Percentiles rank a stretch among this genome's conserved stretches.
phyloP scores from a whole-genome alignment of 2,888 invertebrate species.

The Zele albiditarsus region DNA sequence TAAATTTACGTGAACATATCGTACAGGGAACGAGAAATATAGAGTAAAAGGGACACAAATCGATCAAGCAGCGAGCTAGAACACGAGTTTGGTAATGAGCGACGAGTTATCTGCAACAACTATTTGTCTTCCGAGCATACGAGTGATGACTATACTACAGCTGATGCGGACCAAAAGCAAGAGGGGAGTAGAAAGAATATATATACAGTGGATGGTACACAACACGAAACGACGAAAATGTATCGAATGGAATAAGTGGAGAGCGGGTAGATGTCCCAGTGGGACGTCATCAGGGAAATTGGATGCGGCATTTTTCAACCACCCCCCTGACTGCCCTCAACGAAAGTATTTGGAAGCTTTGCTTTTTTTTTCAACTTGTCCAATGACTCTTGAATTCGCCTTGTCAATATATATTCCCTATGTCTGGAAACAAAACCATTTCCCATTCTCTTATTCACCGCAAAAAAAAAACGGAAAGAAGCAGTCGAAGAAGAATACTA shows the following conservation, averaged over 20 bases:
- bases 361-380: slow-evolving; percentile 8
- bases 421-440: neutral
- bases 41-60: slow-evolving; percentile 33
- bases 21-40: neutral
- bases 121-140: slow-evolving; percentile 64
- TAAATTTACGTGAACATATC: slow-evolving; percentile 46
- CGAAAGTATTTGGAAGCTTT: slow-evolving; percentile 26
- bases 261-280: slow-evolving; percentile 55
- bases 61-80: slow-evolving; percentile 43
- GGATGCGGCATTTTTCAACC: slow-evolving; percentile 68
- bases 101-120: slow-evolving; percentile 49
- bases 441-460: neutral
- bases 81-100: slow-evolving; percentile 41
- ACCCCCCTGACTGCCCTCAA: slow-evolving; percentile 14
- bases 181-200: slow-evolving; percentile 52
- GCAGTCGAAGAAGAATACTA: neutral
- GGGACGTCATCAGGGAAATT: slow-evolving; percentile 71
- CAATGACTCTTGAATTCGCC: slow-evolving; percentile 11
- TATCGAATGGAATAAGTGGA: slow-evolving; percentile 39
- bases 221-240: slow-evolving; percentile 35
- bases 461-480: slow-evolving; percentile 10
- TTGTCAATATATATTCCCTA: neutral
- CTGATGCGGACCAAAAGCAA: slow-evolving; percentile 21
- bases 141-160: slow-evolving; percentile 31
- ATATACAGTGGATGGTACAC: slow-evolving; percentile 38